These are phyloP conservation scores for Homalodisca vitripennis DNA, from an alignment of 1,140 invertebrate genomes.

Conservation along the genomic window DNA sequence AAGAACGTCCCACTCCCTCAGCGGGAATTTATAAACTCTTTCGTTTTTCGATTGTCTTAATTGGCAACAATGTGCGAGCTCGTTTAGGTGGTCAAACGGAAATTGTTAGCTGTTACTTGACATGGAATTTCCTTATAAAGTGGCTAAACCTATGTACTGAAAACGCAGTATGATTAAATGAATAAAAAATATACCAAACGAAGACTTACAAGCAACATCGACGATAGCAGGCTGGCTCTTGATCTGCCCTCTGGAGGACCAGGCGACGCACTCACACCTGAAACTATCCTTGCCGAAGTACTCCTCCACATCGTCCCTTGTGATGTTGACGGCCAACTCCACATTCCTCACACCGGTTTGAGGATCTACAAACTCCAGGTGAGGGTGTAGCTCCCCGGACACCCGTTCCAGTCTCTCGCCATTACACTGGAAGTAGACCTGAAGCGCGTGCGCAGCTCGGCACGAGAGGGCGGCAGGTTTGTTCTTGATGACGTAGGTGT, in stretches of 20 bases:
- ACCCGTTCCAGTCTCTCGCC: conserved; percentile 55
- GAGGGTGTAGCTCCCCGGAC: conserved; percentile 60
- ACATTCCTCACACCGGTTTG: conserved; percentile 81
- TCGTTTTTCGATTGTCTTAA: neutral
- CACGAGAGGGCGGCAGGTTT: conserved; percentile 84
- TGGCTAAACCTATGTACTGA: too few relatives aligned
- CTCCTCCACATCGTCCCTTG: conserved; percentile 85
- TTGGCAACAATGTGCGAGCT: too few relatives aligned
- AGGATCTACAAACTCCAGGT: conserved; percentile 74
- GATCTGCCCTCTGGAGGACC: conserved; percentile 67
- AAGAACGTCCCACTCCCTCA: conserved; percentile 1
- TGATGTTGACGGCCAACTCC: conserved; percentile 83
- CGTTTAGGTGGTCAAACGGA: too few relatives aligned
- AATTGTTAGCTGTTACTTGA: too few relatives aligned
- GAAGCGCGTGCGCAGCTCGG: conserved; percentile 79
- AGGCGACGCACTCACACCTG: conserved; percentile 86
- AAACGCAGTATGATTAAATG: too few relatives aligned
- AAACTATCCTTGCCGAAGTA: conserved; percentile 74
- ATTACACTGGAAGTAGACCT: conserved; percentile 64
- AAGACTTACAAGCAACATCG: conserved; percentile 85
- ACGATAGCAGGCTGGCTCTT: conserved; percentile 79
- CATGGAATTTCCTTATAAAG: too few relatives aligned
- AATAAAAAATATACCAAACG: neutral
- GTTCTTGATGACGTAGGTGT: conserved; percentile 84
- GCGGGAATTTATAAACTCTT: conserved; percentile 1